Percentiles rank a stretch among this genome's conserved stretches.
These are phyloP conservation scores for Lysiphlebus fabarum DNA, from an alignment of 1,140 invertebrate species.

Conservation along the genomic window DNA sequence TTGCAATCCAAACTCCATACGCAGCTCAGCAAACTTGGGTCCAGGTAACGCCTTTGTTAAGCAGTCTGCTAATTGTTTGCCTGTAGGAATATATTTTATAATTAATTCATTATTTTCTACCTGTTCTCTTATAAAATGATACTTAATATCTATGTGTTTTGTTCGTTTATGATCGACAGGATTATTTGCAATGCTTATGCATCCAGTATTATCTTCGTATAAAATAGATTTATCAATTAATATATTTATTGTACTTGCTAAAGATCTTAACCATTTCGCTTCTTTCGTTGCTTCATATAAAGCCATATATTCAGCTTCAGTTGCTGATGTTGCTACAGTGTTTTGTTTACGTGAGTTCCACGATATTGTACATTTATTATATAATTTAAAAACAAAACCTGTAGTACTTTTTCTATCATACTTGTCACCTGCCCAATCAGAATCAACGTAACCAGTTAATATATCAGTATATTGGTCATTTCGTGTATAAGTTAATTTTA, in stretches of 20 bases:
- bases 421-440: constrained; percentile 7
- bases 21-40: constrained; percentile 27
- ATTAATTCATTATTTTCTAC: constrained; percentile 30
- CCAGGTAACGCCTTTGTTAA: constrained; percentile 25
- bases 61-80: constrained; percentile 44
- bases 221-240: constrained; percentile 3
- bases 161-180: constrained; percentile 6
- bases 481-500: constrained; percentile 35
- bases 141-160: constrained; percentile 8
- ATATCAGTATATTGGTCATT: constrained; percentile 10
- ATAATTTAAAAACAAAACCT: constrained; percentile 6
- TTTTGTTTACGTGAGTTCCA: neutral
- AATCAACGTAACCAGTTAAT: constrained; percentile 21
- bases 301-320: constrained; percentile 5
- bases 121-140: constrained; percentile 1
- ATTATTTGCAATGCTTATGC: constrained; percentile 19
- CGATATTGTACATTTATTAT: constrained; percentile 4
- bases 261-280: constrained; percentile 2
- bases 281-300: constrained; percentile 1
- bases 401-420: constrained; percentile 1
- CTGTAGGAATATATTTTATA: constrained; percentile 47
- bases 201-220: constrained; percentile 17
- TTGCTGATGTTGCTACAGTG: neutral
- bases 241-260: constrained; percentile 6
- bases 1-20: neutral